These are phyloP conservation scores for Lacanobia oleracea DNA, from an alignment of 2,888 invertebrate genomes.

Conservation along the genomic window DNA sequence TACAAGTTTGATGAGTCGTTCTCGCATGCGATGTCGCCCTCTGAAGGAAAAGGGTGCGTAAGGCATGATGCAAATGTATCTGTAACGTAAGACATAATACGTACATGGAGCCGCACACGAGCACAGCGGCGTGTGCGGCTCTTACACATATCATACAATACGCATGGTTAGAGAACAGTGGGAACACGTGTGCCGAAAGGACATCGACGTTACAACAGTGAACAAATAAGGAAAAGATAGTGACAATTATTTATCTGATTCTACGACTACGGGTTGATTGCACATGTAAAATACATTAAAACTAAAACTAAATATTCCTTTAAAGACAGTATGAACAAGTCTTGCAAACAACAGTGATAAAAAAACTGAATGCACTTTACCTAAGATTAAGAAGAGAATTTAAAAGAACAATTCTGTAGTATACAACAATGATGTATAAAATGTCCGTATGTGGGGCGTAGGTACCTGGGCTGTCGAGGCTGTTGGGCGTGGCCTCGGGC, in stretches of 20 bases:
- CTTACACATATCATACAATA: slow-evolving; percentile 56
- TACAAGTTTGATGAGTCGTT: slow-evolving; percentile 95
- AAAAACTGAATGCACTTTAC: not conserved
- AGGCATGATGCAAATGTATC: slow-evolving; percentile 99
- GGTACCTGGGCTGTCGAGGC: slow-evolving; percentile 89
- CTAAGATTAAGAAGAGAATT: not conserved
- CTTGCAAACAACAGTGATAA: slow-evolving; percentile 63
- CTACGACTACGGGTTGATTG: slow-evolving; percentile 57
- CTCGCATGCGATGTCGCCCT: slow-evolving; percentile 94
- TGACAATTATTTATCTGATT: slow-evolving; percentile 24
- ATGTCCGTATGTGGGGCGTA: not conserved
- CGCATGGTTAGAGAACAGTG: slow-evolving; percentile 44
- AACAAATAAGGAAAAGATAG: slow-evolving; percentile 45
- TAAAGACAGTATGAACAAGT: slow-evolving; percentile 32
- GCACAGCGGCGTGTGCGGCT: slow-evolving; percentile 70
- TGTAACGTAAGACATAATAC: slow-evolving; percentile 93
- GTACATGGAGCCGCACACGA: slow-evolving; percentile 85
- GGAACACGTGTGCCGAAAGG: slow-evolving; percentile 54
- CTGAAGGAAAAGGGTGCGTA: slow-evolving; percentile 98
- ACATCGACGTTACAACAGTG: slow-evolving; percentile 59
- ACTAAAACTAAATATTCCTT: slow-evolving; percentile 3
- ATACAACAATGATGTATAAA: not conserved
- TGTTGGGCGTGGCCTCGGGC: slow-evolving; percentile 88
- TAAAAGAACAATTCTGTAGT: slow-evolving; percentile 2
- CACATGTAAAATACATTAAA: slow-evolving; percentile 44